Percentiles rank a stretch among this genome's conserved stretches.
These are phyloP conservation scores for Melanocharis versteri DNA, from an alignment of 2,113 vertebrate species.

Conservation along the genomic window DNA sequence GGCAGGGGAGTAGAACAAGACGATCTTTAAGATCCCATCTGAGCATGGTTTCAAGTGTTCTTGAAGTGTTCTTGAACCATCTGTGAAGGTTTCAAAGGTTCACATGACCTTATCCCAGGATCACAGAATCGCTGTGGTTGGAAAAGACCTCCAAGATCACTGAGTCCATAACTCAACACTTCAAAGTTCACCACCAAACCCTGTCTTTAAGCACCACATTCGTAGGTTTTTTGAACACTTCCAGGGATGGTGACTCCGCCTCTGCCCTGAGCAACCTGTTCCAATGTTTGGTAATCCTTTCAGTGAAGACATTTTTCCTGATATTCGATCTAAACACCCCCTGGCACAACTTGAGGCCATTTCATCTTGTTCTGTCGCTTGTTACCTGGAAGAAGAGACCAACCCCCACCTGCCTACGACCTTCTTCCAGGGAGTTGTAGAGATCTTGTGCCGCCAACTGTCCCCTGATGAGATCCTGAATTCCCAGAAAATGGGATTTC, in stretches of 20 bases:
- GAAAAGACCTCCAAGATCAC: background rate
- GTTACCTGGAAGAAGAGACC: background rate
- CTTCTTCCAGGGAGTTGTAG: background rate
- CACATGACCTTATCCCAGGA: background rate
- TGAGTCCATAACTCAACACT: background rate
- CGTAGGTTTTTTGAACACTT: accelerated
- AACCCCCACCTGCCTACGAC: too few species aligned
- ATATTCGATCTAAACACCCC: background rate
- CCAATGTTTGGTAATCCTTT: background rate
- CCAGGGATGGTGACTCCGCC: background rate
- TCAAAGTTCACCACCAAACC: background rate
- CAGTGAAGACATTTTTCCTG: background rate
- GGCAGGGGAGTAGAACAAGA: background rate
- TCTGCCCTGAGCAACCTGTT: background rate
- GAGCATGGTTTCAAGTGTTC: too few species aligned
- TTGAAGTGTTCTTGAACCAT: too few species aligned
- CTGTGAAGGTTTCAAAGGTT: background rate
- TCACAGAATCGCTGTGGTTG: accelerated
- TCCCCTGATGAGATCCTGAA: background rate
- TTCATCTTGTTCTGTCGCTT: background rate
- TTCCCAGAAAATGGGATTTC: background rate
- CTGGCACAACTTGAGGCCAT: background rate
- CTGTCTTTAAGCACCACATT: too few species aligned
- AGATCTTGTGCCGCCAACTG: background rate
- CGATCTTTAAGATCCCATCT: background rate